Evolutionary conservation across 2,888 invertebrate species (phyloP), one percentile per base, ranked within the genome.

Genomic region (Loripinus fragilis): DNA sequence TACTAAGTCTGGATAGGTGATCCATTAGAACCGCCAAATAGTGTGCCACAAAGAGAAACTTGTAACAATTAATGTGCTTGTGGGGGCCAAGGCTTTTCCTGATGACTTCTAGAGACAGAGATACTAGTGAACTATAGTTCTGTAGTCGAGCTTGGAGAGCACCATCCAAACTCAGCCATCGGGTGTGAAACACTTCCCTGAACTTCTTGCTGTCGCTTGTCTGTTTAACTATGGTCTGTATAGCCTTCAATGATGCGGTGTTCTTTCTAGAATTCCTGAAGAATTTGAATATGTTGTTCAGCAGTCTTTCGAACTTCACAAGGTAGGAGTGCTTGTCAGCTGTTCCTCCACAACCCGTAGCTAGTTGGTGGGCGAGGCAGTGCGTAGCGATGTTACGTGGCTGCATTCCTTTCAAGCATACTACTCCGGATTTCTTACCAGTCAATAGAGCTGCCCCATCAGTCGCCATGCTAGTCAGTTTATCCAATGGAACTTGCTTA

Each of bases 281-380:
- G 45, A 70, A 80, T 38, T 76, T 80, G 35, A 38, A 79, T 8
- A 64, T 48, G 52, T 71, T 64, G 28, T 85, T 80, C 25, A 85
- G 52, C 17, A 79, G 28, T 35, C 77, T 78, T 66, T 85, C 79
- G 60, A 76, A 80, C 60, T 84, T 86, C 10, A 83, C 78, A 0
- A 85, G 28, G 52, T 81, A 84, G 5, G 74, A 74, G 45, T 80
- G 69, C 17, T 74, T 41, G 23, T 81, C 85, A 12, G 85, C 83
- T 25, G 80, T 75, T 70, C 45, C 38, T 38, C 78, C 67, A 52
- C 78, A 76, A 25, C 78, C 76, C 7, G 82, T 60, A 23, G 84
- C 80, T 33, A 82, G 66, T 23, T 81, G 50, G 52, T 85, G 76
- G 0, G 81, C 81, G 38, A 81, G 84, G 67, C 84, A 86, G 33